Base-by-base conservation (phyloP, 2,888 invertebrate species). In the Trachelus stipa region DNA sequence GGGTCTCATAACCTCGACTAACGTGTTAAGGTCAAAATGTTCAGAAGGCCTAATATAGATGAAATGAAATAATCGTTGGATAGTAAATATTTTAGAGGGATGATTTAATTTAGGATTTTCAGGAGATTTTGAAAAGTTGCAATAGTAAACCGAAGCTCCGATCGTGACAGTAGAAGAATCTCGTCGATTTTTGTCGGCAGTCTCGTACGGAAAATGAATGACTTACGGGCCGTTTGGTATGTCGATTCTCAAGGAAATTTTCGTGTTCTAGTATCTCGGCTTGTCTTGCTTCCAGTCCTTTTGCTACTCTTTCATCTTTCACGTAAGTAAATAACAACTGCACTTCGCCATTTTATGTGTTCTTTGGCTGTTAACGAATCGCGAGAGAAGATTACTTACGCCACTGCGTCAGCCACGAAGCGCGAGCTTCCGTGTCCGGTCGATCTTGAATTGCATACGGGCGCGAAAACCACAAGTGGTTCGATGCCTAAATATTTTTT, bases 261-360 rank as follows among this genome's bases (percentile, higher is more conserved):
- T 23, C 34, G 73, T 31, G 73, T 34, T 33, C 73, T 71, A 33
- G 31, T 71, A 15, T 33, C 30, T 34, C 30, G 9, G 73, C 34
- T 71, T 23, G n/a, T 71, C 33, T 71, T 34, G 15, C 73, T n/a
- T 71, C 87, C 85, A 89, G 88, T 76, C 23, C 73, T 80, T 75
- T 71, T 74, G 35, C 83, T 84, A 83, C 79, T 81, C 83, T 73
- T 79, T 79, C 82, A 80, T 78, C 74, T 76, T 81, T 74, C 80
- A 79, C 78, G 69, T 75, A 78, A 83, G 85, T 86, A 88, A 89
- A 88, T 86, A 87, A 89, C 87, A 88, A 88, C 83, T 85, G 81
- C 83, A 83, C 81, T 83, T 89, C 86, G 88, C 88, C 89, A 88
- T 88, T 87, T 87, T 86, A 85, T 79, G 79, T 81, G 83, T 83